Conservation (phyloP, 2,888 invertebrate species). For the Lasioglossum marginatum region DNA sequence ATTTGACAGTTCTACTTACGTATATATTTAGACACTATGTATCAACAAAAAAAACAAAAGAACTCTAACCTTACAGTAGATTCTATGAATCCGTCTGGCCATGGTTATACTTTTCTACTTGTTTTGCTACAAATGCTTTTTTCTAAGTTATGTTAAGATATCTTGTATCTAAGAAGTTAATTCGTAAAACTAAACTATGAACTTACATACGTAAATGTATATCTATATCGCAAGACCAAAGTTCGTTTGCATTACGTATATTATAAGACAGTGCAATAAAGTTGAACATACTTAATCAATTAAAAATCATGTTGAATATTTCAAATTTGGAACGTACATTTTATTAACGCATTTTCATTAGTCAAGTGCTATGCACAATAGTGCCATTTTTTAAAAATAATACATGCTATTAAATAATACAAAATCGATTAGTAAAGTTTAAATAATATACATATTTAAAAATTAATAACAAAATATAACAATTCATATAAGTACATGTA, state of each 20-base stretch:
- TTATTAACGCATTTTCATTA: background rate
- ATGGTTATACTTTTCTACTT: constrained; percentile 1
- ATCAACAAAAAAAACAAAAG: constrained; percentile 5
- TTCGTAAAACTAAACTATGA: background rate
- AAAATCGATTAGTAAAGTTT: background rate
- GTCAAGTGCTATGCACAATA: background rate
- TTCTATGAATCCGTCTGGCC: background rate
- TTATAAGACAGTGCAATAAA: background rate
- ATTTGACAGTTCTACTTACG: constrained; percentile 6
- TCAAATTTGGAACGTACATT: background rate
- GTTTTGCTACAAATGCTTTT: background rate
- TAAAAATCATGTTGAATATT: background rate
- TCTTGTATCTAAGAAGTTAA: background rate
- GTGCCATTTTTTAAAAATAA: background rate
- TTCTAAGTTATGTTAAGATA: background rate
- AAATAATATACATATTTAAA: background rate
- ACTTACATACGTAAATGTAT: background rate
- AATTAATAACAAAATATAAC: background rate
- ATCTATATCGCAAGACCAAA: constrained; percentile 35
- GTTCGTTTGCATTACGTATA: constrained; percentile 29
- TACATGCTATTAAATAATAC: background rate
- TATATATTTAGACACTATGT: no score
- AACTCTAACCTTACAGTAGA: constrained; percentile 22
- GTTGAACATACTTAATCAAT: background rate
- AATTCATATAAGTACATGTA: background rate